A percentile compares a stretch with the other conserved stretches of the same genome.
phyloP scores from a whole-genome alignment of 2,797 vertebrate species.

The Morus bassanus region DNA sequence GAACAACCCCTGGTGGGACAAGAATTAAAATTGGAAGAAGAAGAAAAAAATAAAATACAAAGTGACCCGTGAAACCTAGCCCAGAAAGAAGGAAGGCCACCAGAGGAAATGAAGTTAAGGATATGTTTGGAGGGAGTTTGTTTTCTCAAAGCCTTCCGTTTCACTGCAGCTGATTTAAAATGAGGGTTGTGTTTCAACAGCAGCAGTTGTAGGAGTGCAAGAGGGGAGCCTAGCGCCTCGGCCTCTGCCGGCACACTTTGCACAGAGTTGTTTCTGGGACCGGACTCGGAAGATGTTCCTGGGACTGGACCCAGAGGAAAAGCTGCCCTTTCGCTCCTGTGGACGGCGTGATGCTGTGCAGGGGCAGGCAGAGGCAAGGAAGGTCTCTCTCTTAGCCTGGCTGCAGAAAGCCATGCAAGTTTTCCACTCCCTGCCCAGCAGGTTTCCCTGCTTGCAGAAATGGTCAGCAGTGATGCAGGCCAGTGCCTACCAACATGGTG shows the following conservation, averaged over 20 bases:
- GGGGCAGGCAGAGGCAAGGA: too few relatives aligned
- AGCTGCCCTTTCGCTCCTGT: background rate
- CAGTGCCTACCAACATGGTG: background rate
- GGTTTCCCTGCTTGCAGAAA: background rate
- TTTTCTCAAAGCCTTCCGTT: constrained; percentile 59
- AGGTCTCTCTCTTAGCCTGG: background rate
- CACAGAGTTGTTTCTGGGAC: background rate
- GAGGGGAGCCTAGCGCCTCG: background rate
- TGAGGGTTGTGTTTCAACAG: background rate
- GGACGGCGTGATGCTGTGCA: fast-evolving
- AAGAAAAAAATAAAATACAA: background rate
- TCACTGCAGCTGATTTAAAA: constrained; percentile 32
- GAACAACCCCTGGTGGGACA: constrained; percentile 55
- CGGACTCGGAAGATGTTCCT: background rate
- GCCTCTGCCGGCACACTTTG: background rate
- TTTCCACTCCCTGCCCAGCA: background rate
- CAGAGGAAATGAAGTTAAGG: constrained; percentile 62
- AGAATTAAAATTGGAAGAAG: constrained; percentile 56
- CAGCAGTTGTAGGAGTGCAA: background rate
- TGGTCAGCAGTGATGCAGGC: background rate
- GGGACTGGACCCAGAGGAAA: background rate
- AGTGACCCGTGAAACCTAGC: constrained; percentile 46
- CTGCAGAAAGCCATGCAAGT: background rate
- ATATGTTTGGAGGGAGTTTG: constrained; percentile 37
- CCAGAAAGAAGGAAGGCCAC: constrained; percentile 17